Evolutionary conservation across 2,888 invertebrate genomes (phyloP), one percentile per base, ranked within the genome.

Genomic region (Tinea trinotella): DNA sequence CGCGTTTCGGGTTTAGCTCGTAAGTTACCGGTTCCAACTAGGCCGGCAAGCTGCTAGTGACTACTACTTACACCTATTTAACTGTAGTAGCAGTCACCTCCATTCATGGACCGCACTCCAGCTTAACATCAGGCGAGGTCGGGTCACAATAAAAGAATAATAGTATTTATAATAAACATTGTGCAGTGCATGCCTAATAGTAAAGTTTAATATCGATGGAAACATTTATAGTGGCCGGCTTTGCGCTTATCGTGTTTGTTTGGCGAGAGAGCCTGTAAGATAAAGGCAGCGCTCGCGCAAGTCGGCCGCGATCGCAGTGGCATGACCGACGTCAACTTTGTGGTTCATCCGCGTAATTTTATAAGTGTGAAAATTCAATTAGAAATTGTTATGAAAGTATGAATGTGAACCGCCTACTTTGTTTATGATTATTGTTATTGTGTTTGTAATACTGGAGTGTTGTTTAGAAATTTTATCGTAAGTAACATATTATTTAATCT

Each of bases 401-500:
- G 68, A 72, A 64, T 66, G 70, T n/a, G 68, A n/a, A n/a, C n/a
- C n/a, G n/a, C n/a, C n/a, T n/a, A n/a, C n/a, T n/a, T n/a, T n/a
- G n/a, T n/a, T 30, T 68, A 71, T 67, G 67, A 70, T 63, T 69
- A 66, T 76, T 76, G 75, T 68, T 66, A 18, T 54, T 61, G 63
- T 82, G 77, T 78, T 79, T 81, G 64, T 61, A 65, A 75, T 80
- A 77, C 74, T 66, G 54, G 56, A 55, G 74, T 75, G 74, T 67
- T 22, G 22, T 22, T 22, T 22, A 2, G n/a, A 2, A 30, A 30
- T 30, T 30, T 10, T 30, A 10, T 30, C n/a, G 30, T 30, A 30
- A 30, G 30, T 30, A 7, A 7, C 7, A 10, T 30, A 30, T 30
- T 30, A 30, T 22, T 22, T 22, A 22, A 22, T 30, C 30, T 30